Base-by-base conservation (phyloP, 1,140 invertebrate genomes). In the Cydia pomonella region DNA sequence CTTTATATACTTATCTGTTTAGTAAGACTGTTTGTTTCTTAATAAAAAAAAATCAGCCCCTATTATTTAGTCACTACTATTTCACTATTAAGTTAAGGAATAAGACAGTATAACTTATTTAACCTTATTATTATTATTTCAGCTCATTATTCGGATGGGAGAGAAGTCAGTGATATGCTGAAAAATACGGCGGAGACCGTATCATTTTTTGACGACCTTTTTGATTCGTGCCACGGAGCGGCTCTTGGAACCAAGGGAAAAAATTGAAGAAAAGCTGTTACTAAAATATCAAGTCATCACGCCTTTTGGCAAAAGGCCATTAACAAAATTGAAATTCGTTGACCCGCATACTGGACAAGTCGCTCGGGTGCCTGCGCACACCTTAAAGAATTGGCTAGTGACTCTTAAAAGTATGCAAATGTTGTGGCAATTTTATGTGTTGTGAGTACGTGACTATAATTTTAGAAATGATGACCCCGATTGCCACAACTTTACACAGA, bases 371-470 rank as follows among this genome's bases (percentile, higher is more conserved):
- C 2, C 6, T 33, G 75, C 73, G 33, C 75, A 75, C 41, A 63
- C 64, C 16, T 72, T 79, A 73, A 74, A 72, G 74, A 79, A 79
- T 33, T 76, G 72, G 53, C 23, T 81, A 9, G 74, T 29, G 6
- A 77, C 79, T 12, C 53, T 81, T 38, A 63, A 81, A 77, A 79
- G 79, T n/a, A n/a, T n/a, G n/a, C n/a, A n/a, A n/a, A n/a, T n/a
- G n/a, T n/a, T n/a, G n/a, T n/a, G n/a, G n/a, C n/a, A n/a, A n/a
- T n/a, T n/a, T n/a, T n/a, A n/a, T n/a, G n/a, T n/a, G n/a, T n/a
- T n/a, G 1, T 73, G 75, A 53, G 53, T 80, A 23, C 63, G 77
- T 29, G 77, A 77, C 4, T 80, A 78, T 47, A 75, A 78, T 75
- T 78, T 64, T 69, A 75, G 79, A 21, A 78, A 78, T 33, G 79